phyloP scores from a whole-genome alignment of 92 coral and sea anemone genomes.

The Actinostola sp. region DNA sequence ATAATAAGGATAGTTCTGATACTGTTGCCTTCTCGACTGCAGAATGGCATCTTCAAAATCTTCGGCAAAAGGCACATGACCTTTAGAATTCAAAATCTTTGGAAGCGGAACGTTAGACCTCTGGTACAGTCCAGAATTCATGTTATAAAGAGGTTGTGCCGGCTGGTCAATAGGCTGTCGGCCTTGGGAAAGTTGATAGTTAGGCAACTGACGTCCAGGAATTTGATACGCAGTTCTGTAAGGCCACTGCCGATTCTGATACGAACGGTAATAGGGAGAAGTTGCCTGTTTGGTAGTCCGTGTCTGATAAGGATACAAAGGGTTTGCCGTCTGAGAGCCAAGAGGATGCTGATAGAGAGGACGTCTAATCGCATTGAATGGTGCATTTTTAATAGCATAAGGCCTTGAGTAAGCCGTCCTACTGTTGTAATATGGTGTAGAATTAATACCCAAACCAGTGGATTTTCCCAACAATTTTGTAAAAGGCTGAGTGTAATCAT shows the following conservation, averaged over 20 bases:
- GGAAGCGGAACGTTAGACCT: constrained; percentile 21
- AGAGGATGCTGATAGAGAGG: not conserved
- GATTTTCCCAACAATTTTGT: not conserved
- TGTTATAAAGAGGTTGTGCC: not conserved
- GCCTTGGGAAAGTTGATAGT: constrained; percentile 1
- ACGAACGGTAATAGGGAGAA: constrained; percentile 6
- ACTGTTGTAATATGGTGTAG: not conserved
- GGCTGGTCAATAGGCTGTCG: not conserved
- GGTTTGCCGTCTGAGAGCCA: not conserved
- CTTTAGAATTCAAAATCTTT: not conserved
- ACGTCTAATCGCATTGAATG: not conserved
- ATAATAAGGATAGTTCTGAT: constrained; percentile 8
- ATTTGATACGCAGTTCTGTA: constrained; percentile 4
- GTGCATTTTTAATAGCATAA: not conserved
- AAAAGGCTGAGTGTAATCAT: too few species aligned
- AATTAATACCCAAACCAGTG: not conserved
- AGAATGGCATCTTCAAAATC: constrained; percentile 24
- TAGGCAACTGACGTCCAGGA: constrained; percentile 1
- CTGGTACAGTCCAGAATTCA: constrained; percentile 7
- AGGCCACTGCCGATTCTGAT: constrained; percentile 20
- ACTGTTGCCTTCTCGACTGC: not conserved
- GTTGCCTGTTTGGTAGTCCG: not conserved
- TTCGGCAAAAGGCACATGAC: constrained; percentile 1
- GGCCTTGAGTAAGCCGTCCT: not conserved
- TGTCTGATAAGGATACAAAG: not conserved